phyloP scores from a whole-genome alignment of 2,113 vertebrate species.

The Spea bombifrons region DNA sequence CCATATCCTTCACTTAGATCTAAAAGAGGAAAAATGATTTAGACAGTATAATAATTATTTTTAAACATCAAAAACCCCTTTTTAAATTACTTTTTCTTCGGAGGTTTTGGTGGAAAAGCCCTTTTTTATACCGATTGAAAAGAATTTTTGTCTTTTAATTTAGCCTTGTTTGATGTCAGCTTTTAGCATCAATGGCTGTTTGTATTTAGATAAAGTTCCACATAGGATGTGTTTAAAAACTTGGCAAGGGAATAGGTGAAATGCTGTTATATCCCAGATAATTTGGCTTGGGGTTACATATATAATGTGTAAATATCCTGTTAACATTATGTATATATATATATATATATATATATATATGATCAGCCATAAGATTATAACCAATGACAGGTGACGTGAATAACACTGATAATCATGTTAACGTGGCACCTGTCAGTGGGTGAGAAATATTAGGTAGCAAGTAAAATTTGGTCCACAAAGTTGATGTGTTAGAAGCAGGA shows the following conservation, averaged over 20 bases:
- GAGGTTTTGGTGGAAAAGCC: neutral
- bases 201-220: neutral
- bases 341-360: too few relatives aligned
- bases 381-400: too few relatives aligned
- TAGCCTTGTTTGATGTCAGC: slow-evolving; percentile 8
- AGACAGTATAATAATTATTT: slow-evolving; percentile 45
- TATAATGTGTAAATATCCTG: too few relatives aligned
- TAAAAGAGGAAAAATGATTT: slow-evolving; percentile 28
- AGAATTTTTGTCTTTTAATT: slow-evolving; percentile 12
- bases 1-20: slow-evolving; percentile 6
- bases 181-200: slow-evolving; percentile 18
- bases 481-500: too few relatives aligned
- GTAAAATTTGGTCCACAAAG: too few relatives aligned
- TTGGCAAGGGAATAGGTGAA: slow-evolving; percentile 48
- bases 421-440: too few relatives aligned
- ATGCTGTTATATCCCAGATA: too few relatives aligned
- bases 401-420: too few relatives aligned
- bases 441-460: too few relatives aligned
- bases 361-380: too few relatives aligned
- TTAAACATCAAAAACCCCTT: slow-evolving; percentile 33
- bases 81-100: slow-evolving; percentile 43
- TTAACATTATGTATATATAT: too few relatives aligned
- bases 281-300: too few relatives aligned
- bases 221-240: slow-evolving; percentile 2
- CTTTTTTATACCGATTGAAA: slow-evolving; percentile 16